Base-by-base conservation (phyloP, 2,797 vertebrate species). In the Choloepus didactylus region DNA sequence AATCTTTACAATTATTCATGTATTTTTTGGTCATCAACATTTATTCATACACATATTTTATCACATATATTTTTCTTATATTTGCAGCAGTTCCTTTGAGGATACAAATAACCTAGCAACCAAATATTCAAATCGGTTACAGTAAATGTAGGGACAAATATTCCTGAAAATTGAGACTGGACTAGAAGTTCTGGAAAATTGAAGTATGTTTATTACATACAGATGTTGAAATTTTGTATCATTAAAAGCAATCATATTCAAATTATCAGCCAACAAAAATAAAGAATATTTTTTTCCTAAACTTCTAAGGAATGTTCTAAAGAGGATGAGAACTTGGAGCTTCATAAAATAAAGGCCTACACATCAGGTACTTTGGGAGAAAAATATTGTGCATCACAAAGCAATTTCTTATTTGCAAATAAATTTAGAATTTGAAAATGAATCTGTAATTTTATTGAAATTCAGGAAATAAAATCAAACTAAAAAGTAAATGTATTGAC, bases 391-490 rank as follows among this genome's bases (percentile, higher is more conserved):
- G 67, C 82, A 69, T 31, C n/a, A 64, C 8, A 56, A 82, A 70
- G 38, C 66, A 41, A 54, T 51, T 89, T 83, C 12, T 80, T 1
- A 18, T 38, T 77, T 84, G 6, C 56, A 60, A 93, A 70, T 69
- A 54, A 89, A 81, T 62, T 87, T 73, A 89, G 89, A 97, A 97
- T 94, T 83, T 84, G 49, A 70, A 91, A 87, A 29, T 31, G 84
- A 93, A 56, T 35, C 8, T 83, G 0, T 77, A 93, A 79, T n/a
- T 84, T 93, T 89, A 41, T 23, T 83, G 67, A 91, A 84, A 87
- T 90, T 51, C 11, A 92, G 51, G 0, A 96, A 92, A 97, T 95
- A 96, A 77, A 96, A 85, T 81, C 18, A 62, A 91, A 76, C 38
- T 67, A 76, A 75, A 82, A 79, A 88, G 11, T 31, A 91, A 93